Evolutionary conservation across 2,797 vertebrate genomes (phyloP).

Genomic region (Anableps anableps): DNA sequence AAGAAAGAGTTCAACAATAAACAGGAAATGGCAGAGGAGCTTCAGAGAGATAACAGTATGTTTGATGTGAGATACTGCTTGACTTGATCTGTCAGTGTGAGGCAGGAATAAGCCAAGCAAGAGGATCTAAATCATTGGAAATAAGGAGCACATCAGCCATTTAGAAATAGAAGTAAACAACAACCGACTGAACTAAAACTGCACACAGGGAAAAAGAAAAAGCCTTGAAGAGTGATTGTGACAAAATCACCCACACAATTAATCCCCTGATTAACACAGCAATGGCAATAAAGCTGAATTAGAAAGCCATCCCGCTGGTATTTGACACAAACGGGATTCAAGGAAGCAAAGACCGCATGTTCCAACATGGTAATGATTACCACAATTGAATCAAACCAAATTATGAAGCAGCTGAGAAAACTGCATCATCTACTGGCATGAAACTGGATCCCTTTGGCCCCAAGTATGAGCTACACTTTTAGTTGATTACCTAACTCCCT

Average conservation of each 20-base stretch:
- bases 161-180: slow-evolving; percentile 25
- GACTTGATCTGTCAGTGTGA: slow-evolving; percentile 22
- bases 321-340: slow-evolving; percentile 26
- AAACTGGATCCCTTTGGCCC: slow-evolving; percentile 52
- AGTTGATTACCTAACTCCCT: slow-evolving; percentile 63
- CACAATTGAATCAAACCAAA: slow-evolving; percentile 49
- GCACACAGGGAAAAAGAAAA: slow-evolving; percentile 16
- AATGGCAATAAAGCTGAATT: slow-evolving; percentile 43
- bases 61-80: slow-evolving; percentile 40
- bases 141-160: slow-evolving; percentile 14
- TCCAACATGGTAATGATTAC: slow-evolving; percentile 35
- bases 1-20: slow-evolving; percentile 38
- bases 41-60: slow-evolving; percentile 34
- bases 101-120: slow-evolving; percentile 22
- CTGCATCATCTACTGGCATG: slow-evolving; percentile 47
- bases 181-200: slow-evolving; percentile 10
- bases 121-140: slow-evolving; percentile 26
- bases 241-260: slow-evolving; percentile 28
- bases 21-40: slow-evolving; percentile 61
- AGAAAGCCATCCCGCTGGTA: slow-evolving; percentile 33
- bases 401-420: slow-evolving; percentile 44
- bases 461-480: slow-evolving; percentile 42
- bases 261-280: slow-evolving; percentile 46
- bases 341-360: slow-evolving; percentile 28
- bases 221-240: slow-evolving; percentile 19